These are phyloP conservation scores for Onychomys leucogaster DNA, from an alignment of 2,797 vertebrate genomes.

Conservation along the genomic window DNA sequence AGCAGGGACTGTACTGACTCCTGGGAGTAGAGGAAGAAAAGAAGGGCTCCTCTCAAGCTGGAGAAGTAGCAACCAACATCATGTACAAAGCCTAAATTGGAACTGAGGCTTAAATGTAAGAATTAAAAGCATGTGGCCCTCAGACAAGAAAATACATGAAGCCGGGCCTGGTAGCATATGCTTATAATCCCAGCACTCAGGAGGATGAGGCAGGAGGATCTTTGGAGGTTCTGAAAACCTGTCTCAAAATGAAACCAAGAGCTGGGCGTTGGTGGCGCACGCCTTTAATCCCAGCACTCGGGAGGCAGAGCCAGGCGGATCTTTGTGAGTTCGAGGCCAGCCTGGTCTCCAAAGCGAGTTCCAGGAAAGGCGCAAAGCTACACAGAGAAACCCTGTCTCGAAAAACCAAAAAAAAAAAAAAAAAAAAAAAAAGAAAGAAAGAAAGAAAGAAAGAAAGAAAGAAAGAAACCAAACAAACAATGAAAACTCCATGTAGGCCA, in stretches of 20 bases:
- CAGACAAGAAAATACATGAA: neutral
- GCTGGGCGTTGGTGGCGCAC: too few relatives aligned
- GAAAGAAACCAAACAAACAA: neutral
- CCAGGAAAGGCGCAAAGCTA: too few relatives aligned
- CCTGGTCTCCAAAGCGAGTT: too few relatives aligned
- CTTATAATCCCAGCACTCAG: neutral
- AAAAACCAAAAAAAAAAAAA: too few relatives aligned
- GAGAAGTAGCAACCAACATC: neutral
- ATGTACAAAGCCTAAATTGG: neutral
- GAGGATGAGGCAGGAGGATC: neutral
- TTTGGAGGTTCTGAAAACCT: neutral
- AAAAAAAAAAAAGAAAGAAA: neutral
- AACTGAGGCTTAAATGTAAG: neutral
- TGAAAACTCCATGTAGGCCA: neutral
- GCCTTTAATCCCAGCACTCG: too few relatives aligned
- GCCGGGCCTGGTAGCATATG: too few relatives aligned
- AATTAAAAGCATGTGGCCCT: neutral
- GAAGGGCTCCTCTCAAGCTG: neutral
- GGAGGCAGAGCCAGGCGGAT: too few relatives aligned
- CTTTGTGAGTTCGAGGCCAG: too few relatives aligned
- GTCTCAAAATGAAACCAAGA: neutral
- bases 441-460: neutral
- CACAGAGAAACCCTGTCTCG: too few relatives aligned
- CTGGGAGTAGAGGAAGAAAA: neutral
- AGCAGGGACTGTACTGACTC: neutral